Conservation (phyloP, 2,113 vertebrate genomes). For the Aramus guarauna region DNA sequence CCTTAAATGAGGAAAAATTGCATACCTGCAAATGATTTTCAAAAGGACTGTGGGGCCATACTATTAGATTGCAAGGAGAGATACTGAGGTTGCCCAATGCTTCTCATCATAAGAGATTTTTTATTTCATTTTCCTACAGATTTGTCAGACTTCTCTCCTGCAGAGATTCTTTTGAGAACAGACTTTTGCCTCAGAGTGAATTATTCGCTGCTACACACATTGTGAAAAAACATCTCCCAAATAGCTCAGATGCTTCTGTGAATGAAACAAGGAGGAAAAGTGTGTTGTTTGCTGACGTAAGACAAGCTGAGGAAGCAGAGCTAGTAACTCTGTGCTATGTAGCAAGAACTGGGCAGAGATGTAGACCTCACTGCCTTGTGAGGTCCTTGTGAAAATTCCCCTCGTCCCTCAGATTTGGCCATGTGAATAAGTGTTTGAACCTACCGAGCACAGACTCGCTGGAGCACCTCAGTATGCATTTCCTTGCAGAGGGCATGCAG, state of each 20-base stretch:
- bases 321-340: neutral
- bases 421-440: neutral
- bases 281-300: neutral
- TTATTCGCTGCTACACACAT: neutral
- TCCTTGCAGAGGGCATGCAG: neutral
- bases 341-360: neutral
- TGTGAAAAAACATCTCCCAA: neutral
- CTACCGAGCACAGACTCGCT: neutral
- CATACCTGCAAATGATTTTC: constrained; percentile 17
- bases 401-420: neutral
- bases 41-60: neutral
- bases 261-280: neutral
- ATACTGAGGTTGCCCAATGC: neutral
- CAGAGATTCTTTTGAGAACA: neutral
- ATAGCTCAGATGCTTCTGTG: neutral
- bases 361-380: neutral
- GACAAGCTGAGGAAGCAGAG: neutral
- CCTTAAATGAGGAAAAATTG: constrained; percentile 43
- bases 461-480: neutral
- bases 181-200: neutral
- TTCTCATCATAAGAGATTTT: neutral
- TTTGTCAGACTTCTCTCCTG: neutral
- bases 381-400: neutral
- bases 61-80: neutral
- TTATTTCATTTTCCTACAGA: neutral